Evolutionary conservation across 1,140 invertebrate species (phyloP).

Genomic region (Acromyrmex echinatior): DNA sequence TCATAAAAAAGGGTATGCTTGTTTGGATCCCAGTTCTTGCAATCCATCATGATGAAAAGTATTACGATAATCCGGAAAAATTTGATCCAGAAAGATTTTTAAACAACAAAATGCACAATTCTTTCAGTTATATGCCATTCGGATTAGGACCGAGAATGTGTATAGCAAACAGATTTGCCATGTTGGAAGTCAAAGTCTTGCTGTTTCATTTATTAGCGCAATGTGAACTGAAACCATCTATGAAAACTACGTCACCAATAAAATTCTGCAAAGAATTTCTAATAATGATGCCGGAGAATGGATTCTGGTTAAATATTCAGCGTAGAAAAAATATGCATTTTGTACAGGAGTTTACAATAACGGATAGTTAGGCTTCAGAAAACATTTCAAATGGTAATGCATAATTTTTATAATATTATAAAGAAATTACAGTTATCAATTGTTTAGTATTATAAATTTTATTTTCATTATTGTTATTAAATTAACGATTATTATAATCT

Average conservation of each 20-base stretch:
- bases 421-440: not conserved
- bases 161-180: constrained; percentile 61
- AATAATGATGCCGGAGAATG: constrained; percentile 38
- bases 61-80: constrained; percentile 45
- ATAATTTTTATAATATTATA: no score
- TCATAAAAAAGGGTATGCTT: constrained; percentile 16
- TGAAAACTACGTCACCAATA: constrained; percentile 20
- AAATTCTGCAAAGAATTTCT: not conserved
- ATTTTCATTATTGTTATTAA: no score
- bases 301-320: constrained; percentile 80
- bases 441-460: no score
- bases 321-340: not conserved
- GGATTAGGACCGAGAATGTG: constrained; percentile 66
- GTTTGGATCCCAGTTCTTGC: constrained; percentile 25
- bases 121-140: constrained; percentile 34
- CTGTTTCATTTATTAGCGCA: constrained; percentile 51
- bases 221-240: constrained; percentile 32
- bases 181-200: constrained; percentile 49
- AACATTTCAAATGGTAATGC: not conserved
- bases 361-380: not conserved
- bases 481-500: no score
- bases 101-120: constrained; percentile 9
- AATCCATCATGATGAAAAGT: constrained; percentile 33
- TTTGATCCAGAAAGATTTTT: constrained; percentile 56
- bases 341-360: not conserved